phyloP scores from a whole-genome alignment of 2,797 vertebrate genomes.

The Sciaenops ocellatus region DNA sequence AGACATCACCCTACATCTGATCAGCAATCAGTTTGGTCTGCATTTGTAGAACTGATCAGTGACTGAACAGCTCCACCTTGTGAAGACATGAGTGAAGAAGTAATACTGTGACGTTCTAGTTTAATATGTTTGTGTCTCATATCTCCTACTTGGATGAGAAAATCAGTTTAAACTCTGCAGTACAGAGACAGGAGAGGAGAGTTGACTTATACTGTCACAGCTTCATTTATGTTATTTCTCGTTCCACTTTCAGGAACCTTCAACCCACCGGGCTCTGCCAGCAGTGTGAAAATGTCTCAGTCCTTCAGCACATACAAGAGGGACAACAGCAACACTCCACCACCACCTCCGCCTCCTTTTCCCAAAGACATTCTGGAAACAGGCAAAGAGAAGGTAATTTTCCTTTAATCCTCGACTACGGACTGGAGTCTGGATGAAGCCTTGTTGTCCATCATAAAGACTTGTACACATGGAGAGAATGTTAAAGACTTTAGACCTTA shows the following conservation, averaged over 20 bases:
- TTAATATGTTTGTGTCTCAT: background rate
- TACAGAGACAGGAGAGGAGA: background rate
- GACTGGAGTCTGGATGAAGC: slow-evolving; percentile 4
- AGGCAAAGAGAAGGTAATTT: slow-evolving; percentile 88
- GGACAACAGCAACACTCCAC: slow-evolving; percentile 48
- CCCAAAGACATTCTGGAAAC: slow-evolving; percentile 72
- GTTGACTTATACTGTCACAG: no score
- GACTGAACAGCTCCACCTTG: slow-evolving; percentile 14
- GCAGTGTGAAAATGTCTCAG: slow-evolving; percentile 68
- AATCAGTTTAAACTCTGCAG: background rate
- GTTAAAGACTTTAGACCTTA: slow-evolving; percentile 1
- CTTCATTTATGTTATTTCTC: background rate
- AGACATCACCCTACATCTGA: background rate
- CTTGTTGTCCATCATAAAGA: background rate
- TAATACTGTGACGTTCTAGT: background rate
- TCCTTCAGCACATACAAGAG: slow-evolving; percentile 55
- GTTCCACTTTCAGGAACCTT: slow-evolving; percentile 76
- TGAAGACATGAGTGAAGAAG: slow-evolving; percentile 7
- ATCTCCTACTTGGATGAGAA: background rate
- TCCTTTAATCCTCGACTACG: slow-evolving; percentile 78
- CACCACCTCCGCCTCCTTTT: slow-evolving; percentile 71
- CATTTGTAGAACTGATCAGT: background rate
- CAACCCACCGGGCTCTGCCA: slow-evolving; percentile 54
- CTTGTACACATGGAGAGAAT: background rate
- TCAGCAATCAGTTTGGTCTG: background rate